Percentiles rank a stretch among this genome's conserved stretches.
These are phyloP conservation scores for Numida meleagris DNA, from an alignment of 2,113 vertebrate species.

Conservation along the genomic window DNA sequence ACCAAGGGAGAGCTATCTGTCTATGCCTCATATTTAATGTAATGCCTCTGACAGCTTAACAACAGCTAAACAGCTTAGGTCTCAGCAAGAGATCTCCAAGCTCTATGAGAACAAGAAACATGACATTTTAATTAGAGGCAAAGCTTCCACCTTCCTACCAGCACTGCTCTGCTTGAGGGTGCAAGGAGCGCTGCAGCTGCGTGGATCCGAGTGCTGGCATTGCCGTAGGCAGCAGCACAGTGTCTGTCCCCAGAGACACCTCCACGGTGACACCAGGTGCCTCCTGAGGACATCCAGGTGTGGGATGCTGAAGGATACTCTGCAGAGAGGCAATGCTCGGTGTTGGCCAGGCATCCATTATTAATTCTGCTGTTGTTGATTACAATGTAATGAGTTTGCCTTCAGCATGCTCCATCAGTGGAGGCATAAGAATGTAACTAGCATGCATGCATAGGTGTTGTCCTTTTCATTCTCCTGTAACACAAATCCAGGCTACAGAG, in stretches of 20 bases:
- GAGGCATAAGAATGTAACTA: too few species aligned
- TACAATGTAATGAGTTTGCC: background rate
- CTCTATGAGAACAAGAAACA: background rate
- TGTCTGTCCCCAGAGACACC: background rate
- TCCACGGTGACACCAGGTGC: too few species aligned
- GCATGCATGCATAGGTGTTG: background rate
- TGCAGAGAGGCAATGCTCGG: too few species aligned
- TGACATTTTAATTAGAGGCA: background rate
- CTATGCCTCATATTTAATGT: background rate
- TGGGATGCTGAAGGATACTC: background rate
- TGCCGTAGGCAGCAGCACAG: fast-evolving
- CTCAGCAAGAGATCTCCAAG: background rate
- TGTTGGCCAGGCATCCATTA: background rate
- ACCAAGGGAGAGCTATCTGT: background rate
- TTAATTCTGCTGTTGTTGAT: too few species aligned
- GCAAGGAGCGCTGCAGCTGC: fast-evolving
- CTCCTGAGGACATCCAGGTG: background rate
- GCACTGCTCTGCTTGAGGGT: background rate
- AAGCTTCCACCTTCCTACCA: background rate
- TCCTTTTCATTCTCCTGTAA: background rate
- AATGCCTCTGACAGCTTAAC: slow-evolving; percentile 10
- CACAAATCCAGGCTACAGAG: background rate
- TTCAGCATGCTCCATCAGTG: background rate
- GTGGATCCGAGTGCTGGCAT: background rate
- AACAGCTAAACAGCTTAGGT: background rate